Conservation (phyloP, 2,113 vertebrate genomes). For the Anarhynchus alexandrinus region DNA sequence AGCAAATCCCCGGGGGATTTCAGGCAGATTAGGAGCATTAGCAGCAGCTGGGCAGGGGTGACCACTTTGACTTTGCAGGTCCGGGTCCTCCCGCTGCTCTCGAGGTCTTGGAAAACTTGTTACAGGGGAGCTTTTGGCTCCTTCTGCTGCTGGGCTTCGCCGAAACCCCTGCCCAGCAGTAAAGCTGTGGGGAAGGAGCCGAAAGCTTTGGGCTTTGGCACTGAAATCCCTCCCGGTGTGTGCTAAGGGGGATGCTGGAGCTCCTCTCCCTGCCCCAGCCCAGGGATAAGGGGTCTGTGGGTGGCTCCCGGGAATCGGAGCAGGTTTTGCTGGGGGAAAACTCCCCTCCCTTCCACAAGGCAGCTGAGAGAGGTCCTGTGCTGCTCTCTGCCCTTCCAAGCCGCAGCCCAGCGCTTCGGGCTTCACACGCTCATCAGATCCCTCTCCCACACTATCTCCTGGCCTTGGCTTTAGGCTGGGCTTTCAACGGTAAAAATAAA, state of each 20-base stretch:
- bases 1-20: neutral
- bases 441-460: neutral
- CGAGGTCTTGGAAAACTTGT: accelerated
- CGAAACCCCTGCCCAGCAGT: neutral
- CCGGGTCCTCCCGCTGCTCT: neutral
- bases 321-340: neutral
- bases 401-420: neutral
- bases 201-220: neutral
- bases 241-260: neutral
- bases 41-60: neutral
- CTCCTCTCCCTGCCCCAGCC: neutral
- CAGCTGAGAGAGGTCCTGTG: neutral
- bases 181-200: neutral
- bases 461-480: neutral
- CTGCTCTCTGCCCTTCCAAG: neutral
- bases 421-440: neutral
- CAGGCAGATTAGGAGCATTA: neutral
- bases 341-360: neutral
- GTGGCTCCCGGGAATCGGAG: neutral
- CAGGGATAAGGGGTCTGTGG: too few species aligned
- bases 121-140: neutral
- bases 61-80: neutral
- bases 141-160: neutral
- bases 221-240: neutral
- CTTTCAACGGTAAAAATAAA: neutral